These are phyloP conservation scores for Oryzias woworae DNA, from an alignment of 2,113 vertebrate species.

Conservation along the genomic window DNA sequence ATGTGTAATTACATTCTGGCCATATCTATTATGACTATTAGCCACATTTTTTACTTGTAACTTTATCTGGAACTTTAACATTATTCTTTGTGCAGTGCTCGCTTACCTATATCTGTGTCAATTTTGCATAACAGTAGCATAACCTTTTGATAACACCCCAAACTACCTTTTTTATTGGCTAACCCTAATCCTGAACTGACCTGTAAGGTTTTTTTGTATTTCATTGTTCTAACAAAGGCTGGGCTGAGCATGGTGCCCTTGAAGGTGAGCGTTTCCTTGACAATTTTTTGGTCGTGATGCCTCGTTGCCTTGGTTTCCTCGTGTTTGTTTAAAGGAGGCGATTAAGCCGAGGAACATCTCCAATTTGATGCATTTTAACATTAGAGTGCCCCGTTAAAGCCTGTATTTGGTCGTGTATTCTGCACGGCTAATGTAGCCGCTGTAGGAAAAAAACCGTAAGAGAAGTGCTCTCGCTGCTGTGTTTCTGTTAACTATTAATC, in stretches of 20 bases:
- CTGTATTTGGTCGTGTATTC: constrained; percentile 12
- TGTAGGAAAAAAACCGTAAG: constrained; percentile 58
- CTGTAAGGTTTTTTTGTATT: neutral
- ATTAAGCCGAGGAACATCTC: constrained; percentile 39
- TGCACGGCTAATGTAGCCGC: constrained; percentile 54
- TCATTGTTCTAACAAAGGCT: neutral
- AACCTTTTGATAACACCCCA: constrained; percentile 34
- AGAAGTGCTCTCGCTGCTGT: constrained; percentile 26
- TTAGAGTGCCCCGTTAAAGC: constrained; percentile 19
- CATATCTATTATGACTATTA: neutral
- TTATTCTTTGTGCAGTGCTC: neutral
- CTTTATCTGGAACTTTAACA: constrained; percentile 39
- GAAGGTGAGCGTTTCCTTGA: constrained; percentile 34
- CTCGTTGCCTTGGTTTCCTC: constrained; percentile 69
- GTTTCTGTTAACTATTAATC: constrained; percentile 79
- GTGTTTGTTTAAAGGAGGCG: constrained; percentile 64
- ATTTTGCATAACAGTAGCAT: constrained; percentile 54
- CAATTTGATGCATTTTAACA: constrained; percentile 61
- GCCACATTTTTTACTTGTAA: constrained; percentile 9
- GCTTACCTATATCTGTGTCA: neutral
- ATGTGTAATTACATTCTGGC: constrained; percentile 4
- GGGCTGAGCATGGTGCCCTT: neutral
- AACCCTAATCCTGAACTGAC: neutral
- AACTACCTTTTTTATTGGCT: constrained; percentile 21
- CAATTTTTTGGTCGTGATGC: constrained; percentile 51